Evolutionary conservation across 2,113 vertebrate species (phyloP), one percentile per base, ranked within the genome.

Genomic region (Salminus brasiliensis): DNA sequence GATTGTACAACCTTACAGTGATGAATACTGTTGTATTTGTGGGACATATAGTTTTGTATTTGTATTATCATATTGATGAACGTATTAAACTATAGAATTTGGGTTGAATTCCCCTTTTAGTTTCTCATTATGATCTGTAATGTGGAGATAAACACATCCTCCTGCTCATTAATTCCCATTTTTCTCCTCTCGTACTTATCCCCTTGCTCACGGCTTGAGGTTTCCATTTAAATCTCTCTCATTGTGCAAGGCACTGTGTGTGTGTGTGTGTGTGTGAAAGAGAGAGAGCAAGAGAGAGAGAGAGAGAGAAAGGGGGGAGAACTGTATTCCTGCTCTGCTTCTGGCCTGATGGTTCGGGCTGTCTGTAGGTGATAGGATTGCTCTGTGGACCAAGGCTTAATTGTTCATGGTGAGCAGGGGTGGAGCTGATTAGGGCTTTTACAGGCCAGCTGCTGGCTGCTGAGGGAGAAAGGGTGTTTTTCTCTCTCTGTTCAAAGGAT

Each of bases 311-410:
- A 49, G 36, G 23, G 4, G 34, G 16, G n/a, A 34, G 2, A n/a
- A 21, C 16, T 18, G 15, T 21, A 21, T 49, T 15, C 21, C 15
- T 49, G 68, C 23, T 10, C 74, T 81, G 79, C 15, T 65, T 12
- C 18, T 81, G 67, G 72, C 59, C 68, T 57, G 41, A 65, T 69
- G 23, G 74, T 23, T 47, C 34, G 25, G 57, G 10, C 63, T 71
- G 79, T 71, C 55, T 78, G 39, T 70, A 65, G 36, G 21, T 72
- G 71, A 79, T 66, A 79, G 72, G 72, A 78, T 81, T 80, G 39
- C 70, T 72, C 13, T 63, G 62, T 65, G 65, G 77, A 72, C 75
- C 71, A 74, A 72, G 69, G 75, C 71, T 74, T 84, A 81, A 81
- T 74, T 78, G 83, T 62, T 70, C 53, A 79, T 79, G 70, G 76